Evolutionary conservation across 2,113 vertebrate genomes (phyloP).

Genomic region (Mixornis gularis): DNA sequence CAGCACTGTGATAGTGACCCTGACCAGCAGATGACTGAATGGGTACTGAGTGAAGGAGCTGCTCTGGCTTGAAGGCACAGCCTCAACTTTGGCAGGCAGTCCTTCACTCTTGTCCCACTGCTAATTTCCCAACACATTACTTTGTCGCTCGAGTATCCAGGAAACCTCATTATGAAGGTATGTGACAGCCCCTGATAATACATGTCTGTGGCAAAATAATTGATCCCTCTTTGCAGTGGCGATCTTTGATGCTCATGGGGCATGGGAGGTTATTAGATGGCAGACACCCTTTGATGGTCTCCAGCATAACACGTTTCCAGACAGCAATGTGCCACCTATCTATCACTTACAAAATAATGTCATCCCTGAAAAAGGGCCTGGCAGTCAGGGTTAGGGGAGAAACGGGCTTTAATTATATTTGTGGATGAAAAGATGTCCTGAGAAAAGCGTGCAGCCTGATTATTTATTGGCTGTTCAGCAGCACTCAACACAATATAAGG

Average conservation of each 20-base stretch:
- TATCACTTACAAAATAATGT: conserved; percentile 36
- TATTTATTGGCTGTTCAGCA: conserved; percentile 59
- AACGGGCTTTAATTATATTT: conserved; percentile 48
- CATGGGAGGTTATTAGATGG: conserved; percentile 55
- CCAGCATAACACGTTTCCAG: not conserved
- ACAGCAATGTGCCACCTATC: conserved; percentile 34
- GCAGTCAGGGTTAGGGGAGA: not conserved
- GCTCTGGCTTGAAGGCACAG: conserved; percentile 17
- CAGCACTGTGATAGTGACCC: conserved; percentile 41
- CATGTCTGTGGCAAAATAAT: conserved; percentile 59
- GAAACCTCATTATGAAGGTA: conserved; percentile 58
- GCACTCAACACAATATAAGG: not conserved
- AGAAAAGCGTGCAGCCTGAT: conserved; percentile 1
- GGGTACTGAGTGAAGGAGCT: not conserved
- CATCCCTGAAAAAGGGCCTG: conserved; percentile 35
- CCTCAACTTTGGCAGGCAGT: conserved; percentile 38
- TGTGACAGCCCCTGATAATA: conserved; percentile 62
- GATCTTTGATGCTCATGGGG: conserved; percentile 47
- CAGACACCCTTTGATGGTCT: conserved; percentile 39
- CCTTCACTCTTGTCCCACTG: conserved; percentile 41
- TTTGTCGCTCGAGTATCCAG: conserved; percentile 28
- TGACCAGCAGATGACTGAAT: conserved; percentile 61
- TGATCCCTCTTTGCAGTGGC: conserved; percentile 51
- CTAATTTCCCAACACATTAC: conserved; percentile 59
- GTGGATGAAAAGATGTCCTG: conserved; percentile 25